These are phyloP conservation scores for Acridotheres tristis DNA, from an alignment of 2,797 vertebrate genomes.

Conservation along the genomic window DNA sequence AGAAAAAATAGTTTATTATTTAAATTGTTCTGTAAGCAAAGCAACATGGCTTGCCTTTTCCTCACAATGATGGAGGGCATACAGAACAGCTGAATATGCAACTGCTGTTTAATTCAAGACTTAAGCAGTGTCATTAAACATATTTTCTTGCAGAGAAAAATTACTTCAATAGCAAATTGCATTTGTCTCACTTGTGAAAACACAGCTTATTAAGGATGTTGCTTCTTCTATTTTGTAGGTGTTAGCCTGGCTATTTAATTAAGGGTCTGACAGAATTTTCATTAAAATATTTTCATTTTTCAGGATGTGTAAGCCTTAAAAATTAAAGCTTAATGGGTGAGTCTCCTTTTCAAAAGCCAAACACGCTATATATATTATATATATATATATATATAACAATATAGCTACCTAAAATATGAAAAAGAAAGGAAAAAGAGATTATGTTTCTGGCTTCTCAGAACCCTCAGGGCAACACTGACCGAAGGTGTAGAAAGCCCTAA, in stretches of 20 bases:
- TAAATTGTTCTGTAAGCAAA: neutral
- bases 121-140: slow-evolving; percentile 41
- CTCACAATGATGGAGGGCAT: neutral
- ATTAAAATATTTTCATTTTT: slow-evolving; percentile 53
- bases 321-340: neutral
- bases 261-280: slow-evolving; percentile 34
- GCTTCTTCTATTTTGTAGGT: neutral
- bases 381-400: neutral
- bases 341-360: neutral
- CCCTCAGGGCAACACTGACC: neutral
- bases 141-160: slow-evolving; percentile 32
- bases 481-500: neutral
- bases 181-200: slow-evolving; percentile 43
- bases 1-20: neutral
- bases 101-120: slow-evolving; percentile 25
- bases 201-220: slow-evolving; percentile 29
- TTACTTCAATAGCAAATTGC: slow-evolving; percentile 38
- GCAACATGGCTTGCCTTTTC: neutral
- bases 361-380: no score
- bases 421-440: neutral
- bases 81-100: slow-evolving; percentile 45
- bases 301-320: slow-evolving; percentile 15
- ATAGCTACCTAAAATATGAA: neutral
- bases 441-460: neutral
- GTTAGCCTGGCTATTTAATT: slow-evolving; percentile 38